A percentile compares a stretch with the other conserved stretches of the same genome.
These are phyloP conservation scores for Oceanites oceanicus DNA, from an alignment of 2,113 vertebrate genomes.

Conservation along the genomic window DNA sequence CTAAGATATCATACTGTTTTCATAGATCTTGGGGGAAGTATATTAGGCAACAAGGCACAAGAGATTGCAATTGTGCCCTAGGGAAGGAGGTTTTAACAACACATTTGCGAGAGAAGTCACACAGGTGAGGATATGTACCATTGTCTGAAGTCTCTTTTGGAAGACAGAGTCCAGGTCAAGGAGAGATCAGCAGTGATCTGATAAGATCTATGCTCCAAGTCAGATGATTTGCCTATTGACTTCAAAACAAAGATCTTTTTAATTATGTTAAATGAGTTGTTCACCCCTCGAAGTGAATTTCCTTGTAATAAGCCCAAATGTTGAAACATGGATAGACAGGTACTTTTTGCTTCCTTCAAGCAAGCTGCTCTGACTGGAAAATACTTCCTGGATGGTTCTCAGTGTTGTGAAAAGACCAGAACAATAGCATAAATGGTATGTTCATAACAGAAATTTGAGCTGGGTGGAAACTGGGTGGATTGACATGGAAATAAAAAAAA, in stretches of 20 bases:
- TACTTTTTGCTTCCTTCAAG: background rate
- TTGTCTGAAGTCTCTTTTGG: background rate
- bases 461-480: background rate
- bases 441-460: background rate
- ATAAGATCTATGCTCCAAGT: constrained; percentile 1
- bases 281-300: background rate
- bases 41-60: background rate
- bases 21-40: background rate
- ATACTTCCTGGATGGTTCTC: background rate
- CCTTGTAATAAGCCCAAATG: background rate
- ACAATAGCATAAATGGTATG: background rate
- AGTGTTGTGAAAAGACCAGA: background rate
- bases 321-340: background rate
- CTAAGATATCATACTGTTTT: background rate
- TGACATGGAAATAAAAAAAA: background rate
- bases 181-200: background rate
- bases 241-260: constrained; percentile 25
- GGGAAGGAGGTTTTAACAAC: background rate
- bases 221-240: constrained; percentile 16
- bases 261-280: background rate
- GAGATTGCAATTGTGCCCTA: background rate
- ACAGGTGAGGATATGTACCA: background rate
- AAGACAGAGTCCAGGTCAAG: background rate
- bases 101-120: background rate
- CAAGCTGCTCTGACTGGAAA: background rate